phyloP scores from a whole-genome alignment of 2,797 vertebrate genomes.

The Crenichthys baileyi region DNA sequence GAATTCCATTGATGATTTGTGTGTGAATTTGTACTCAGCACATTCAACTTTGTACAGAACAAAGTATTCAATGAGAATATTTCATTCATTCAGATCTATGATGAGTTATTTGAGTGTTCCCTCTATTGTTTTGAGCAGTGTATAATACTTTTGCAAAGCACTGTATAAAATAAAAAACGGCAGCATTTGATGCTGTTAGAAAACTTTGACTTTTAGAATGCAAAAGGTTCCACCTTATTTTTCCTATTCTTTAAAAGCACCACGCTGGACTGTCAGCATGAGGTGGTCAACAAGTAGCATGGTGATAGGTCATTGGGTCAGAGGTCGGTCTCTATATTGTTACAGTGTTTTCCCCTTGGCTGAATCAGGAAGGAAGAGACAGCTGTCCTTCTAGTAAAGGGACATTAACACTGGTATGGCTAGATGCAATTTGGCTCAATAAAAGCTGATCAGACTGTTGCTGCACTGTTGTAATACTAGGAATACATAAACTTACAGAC shows the following conservation, averaged over 20 bases:
- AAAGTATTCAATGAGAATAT: too few species aligned
- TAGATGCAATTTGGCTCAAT: slow-evolving; percentile 43
- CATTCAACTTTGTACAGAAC: too few species aligned
- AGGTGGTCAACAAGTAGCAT: slow-evolving; percentile 68
- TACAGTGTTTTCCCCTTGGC: slow-evolving; percentile 65
- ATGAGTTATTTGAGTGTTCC: too few species aligned
- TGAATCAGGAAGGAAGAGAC: slow-evolving; percentile 57
- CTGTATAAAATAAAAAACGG: too few species aligned
- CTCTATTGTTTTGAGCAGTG: too few species aligned
- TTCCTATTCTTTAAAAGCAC: slow-evolving; percentile 30
- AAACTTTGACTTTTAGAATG: not conserved
- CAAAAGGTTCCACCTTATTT: slow-evolving; percentile 2
- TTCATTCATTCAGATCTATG: too few species aligned
- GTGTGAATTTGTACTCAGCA: too few species aligned
- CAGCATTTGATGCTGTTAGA: not conserved
- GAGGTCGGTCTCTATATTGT: slow-evolving; percentile 61
- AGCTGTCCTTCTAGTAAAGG: slow-evolving; percentile 69
- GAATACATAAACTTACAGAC: not conserved
- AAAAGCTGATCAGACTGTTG: slow-evolving; percentile 22
- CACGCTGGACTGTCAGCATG: slow-evolving; percentile 40
- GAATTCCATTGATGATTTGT: too few species aligned
- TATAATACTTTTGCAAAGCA: too few species aligned
- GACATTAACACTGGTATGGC: slow-evolving; percentile 52
- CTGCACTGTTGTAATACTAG: not conserved
- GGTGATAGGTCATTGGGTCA: slow-evolving; percentile 62